Percentiles rank a stretch among this genome's conserved stretches.
Evolutionary conservation across 2,888 invertebrate genomes (phyloP).

Genomic region (Acronicta psi): DNA sequence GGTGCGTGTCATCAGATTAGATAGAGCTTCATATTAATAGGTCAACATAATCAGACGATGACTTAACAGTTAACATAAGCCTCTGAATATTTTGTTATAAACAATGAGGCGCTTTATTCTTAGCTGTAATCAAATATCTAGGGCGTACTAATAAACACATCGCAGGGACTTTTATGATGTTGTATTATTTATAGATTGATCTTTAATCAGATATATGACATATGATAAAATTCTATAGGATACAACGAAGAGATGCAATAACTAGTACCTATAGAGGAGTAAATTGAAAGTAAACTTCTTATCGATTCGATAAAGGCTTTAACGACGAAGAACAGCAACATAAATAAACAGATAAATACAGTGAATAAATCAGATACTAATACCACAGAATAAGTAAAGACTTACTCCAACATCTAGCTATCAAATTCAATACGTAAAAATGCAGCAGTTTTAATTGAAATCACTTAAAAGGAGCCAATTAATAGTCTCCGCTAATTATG

Average conservation of each 20-base stretch:
- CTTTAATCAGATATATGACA: background rate
- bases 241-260: no score
- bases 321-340: no score
- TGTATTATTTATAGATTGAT: background rate
- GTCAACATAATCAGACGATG: conserved; percentile 29
- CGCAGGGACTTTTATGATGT: background rate
- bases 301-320: no score
- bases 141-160: conserved; percentile 2
- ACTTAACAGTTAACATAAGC: conserved; percentile 9
- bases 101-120: conserved; percentile 18
- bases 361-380: no score
- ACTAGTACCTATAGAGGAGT: no score
- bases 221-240: no score
- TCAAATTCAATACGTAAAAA: conserved; percentile 16
- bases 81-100: conserved; percentile 13
- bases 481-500: conserved; percentile 18
- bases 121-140: conserved; percentile 9
- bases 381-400: no score
- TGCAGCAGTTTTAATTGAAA: conserved; percentile 17
- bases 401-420: background rate
- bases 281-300: no score
- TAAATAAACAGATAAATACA: no score
- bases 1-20: conserved; percentile 48
- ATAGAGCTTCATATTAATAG: conserved; percentile 37
- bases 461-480: conserved; percentile 13